Evolutionary conservation across 2,797 vertebrate species (phyloP).

Genomic region (Rhodeus uyekii): DNA sequence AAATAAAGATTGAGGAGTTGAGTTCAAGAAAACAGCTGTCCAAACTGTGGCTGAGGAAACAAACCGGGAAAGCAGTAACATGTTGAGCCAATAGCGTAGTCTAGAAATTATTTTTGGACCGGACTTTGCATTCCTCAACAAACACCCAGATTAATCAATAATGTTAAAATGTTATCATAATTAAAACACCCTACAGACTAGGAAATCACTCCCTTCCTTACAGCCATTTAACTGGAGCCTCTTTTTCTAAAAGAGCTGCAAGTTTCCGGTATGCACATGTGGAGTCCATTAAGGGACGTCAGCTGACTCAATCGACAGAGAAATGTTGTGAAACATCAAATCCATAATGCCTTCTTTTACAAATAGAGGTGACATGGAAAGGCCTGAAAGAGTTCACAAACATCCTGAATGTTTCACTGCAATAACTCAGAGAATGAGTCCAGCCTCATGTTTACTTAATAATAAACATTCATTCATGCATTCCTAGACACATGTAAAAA

Average conservation of each 20-base stretch:
- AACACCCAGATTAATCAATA: conserved; percentile 35
- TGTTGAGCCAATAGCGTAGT: conserved; percentile 1
- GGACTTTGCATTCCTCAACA: conserved; percentile 33
- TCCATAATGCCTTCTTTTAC: conserved; percentile 10
- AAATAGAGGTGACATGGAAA: conserved; percentile 29
- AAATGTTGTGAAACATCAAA: conserved; percentile 61
- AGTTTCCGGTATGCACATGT: conserved; percentile 77
- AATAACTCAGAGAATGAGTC: conserved; percentile 6
- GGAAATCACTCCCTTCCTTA: conserved; percentile 56
- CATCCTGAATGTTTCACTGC: conserved; percentile 14
- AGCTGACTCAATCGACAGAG: conserved; percentile 60
- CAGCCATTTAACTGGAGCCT: conserved; percentile 31
- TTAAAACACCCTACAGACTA: conserved; percentile 50
- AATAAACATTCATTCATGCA: conserved; percentile 44
- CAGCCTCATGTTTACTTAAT: conserved; percentile 16
- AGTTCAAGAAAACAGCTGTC: conserved; percentile 39
- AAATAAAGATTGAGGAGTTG: conserved; percentile 12
- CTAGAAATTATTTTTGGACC: conserved; percentile 53
- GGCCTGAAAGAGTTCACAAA: conserved; percentile 50
- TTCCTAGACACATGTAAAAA: conserved; percentile 42
- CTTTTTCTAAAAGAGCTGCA: conserved; percentile 56
- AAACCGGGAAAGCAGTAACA: conserved; percentile 20
- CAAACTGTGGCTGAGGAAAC: conserved; percentile 16
- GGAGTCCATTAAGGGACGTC: conserved; percentile 75
- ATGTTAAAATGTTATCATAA: conserved; percentile 33